Base-by-base conservation (phyloP, 53 echinoderm and acorn worm species). In the Zoroaster sp. region DNA sequence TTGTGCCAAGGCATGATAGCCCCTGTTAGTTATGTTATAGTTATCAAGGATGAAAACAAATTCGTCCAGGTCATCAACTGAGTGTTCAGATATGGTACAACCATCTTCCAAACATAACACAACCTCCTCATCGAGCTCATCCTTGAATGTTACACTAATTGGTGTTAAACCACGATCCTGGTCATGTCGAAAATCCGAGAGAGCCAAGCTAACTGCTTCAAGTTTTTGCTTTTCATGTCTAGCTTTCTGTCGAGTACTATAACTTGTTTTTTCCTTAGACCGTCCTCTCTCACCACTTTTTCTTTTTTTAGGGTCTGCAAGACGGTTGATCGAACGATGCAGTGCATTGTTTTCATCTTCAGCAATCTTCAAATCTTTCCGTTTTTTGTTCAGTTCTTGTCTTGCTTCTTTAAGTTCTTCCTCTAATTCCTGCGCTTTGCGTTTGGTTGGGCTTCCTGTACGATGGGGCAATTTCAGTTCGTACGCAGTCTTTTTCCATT, bases 11-110 rank as follows among this genome's bases (percentile, higher is more conserved):
- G 49, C 80, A 46, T 89, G 89, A 66, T 89, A 72, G 28, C 89
- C 89, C n/a, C 73, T 89, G 32, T 45, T 52, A 53, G 89, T 66
- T 25, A 89, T 76, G 69, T 89, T 89, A 44, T 80, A 38, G 32
- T 89, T 40, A 43, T 89, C 81, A 14, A 89, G 38, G 40, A 89
- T 80, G 66, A 70, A 89, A 42, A 80, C 37, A 3, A 89, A 14
- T 15, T 72, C 80, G 52, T 89, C 89, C 47, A 46, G 47, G n/a
- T n/a, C n/a, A n/a, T n/a, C n/a, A n/a, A n/a, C n/a, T n/a, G n/a
- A n/a, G n/a, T n/a, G n/a, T n/a, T n/a, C n/a, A n/a, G n/a, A n/a
- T n/a, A n/a, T n/a, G n/a, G n/a, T n/a, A n/a, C n/a, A n/a, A n/a
- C 35, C 10, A 67, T 47, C 23, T 78, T 49, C 78, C 78, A 77